These are phyloP conservation scores for Synodontis membranacea DNA, from an alignment of 2,113 vertebrate genomes.

Conservation along the genomic window DNA sequence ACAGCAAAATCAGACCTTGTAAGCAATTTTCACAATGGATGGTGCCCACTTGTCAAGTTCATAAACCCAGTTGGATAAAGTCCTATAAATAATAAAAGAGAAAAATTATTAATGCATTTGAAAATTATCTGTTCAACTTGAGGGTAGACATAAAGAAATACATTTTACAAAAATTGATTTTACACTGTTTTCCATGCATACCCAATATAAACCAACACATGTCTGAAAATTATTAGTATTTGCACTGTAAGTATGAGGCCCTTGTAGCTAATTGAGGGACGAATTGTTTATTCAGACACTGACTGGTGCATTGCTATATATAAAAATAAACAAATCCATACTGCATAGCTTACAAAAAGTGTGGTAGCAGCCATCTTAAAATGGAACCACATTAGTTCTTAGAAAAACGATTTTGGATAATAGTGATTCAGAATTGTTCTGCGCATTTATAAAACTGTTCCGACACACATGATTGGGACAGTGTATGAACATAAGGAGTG, in stretches of 20 bases:
- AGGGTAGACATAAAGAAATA: neutral
- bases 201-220: neutral
- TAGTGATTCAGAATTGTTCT: neutral
- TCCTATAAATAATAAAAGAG: constrained; percentile 70
- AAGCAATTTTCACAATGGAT: constrained; percentile 95
- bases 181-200: neutral
- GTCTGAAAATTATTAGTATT: neutral
- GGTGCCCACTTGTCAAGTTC: constrained; percentile 98
- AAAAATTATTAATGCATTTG: constrained; percentile 21
- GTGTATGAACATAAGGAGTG: neutral
- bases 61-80: constrained; percentile 95
- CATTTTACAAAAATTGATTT: neutral
- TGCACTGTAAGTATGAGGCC: neutral
- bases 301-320: neutral
- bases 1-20: constrained; percentile 81
- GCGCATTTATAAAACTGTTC: neutral
- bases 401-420: neutral
- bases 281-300: neutral
- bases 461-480: neutral
- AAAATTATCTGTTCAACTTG: neutral
- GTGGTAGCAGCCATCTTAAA: neutral
- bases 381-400: neutral
- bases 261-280: neutral
- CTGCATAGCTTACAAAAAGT: neutral
- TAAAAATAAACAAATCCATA: neutral